A percentile compares a stretch with the other conserved stretches of the same genome.
Conservation (phyloP, 1,140 invertebrate species). For the Oryzaephilus surinamensis region DNA sequence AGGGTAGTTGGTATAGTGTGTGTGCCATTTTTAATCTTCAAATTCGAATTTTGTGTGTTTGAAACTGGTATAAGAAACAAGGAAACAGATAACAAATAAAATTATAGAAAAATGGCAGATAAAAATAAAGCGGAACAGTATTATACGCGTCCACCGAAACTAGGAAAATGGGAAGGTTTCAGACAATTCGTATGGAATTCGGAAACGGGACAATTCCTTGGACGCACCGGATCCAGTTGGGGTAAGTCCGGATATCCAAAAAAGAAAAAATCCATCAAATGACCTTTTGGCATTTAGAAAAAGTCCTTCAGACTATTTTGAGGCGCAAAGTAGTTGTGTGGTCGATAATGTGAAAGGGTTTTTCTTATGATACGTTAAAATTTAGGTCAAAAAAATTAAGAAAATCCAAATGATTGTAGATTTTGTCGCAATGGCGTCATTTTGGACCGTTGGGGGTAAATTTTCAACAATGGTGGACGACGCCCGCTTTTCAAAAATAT, state of each 20-base stretch:
- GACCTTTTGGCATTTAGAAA: constrained; percentile 5
- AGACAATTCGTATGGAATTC: constrained; percentile 77
- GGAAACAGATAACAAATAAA: too few species aligned
- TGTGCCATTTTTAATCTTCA: too few species aligned
- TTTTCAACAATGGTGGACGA: constrained; percentile 17
- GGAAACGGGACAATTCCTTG: constrained; percentile 77
- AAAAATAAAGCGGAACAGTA: constrained; percentile 66
- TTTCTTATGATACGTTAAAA: too few species aligned
- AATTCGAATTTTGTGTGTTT: too few species aligned
- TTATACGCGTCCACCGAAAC: constrained; percentile 65
- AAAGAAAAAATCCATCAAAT: background rate
- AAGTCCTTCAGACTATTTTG: too few species aligned
- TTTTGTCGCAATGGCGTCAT: constrained; percentile 13
- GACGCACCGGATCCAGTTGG: constrained; percentile 80
- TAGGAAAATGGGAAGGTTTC: constrained; percentile 77
- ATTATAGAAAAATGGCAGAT: too few species aligned
- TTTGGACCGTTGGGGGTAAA: constrained; percentile 9
- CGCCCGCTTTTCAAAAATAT: constrained; percentile 14
- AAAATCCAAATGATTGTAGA: background rate
- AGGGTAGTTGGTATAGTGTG: too few species aligned
- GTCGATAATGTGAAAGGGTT: too few species aligned
- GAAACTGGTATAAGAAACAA: too few species aligned
- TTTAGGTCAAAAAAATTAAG: background rate
- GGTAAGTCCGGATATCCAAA: too few species aligned
- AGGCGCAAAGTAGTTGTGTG: background rate